Percentiles rank a stretch among this genome's conserved stretches.
Conservation (phyloP, 2,113 vertebrate genomes). For the Tupaia chinensis region DNA sequence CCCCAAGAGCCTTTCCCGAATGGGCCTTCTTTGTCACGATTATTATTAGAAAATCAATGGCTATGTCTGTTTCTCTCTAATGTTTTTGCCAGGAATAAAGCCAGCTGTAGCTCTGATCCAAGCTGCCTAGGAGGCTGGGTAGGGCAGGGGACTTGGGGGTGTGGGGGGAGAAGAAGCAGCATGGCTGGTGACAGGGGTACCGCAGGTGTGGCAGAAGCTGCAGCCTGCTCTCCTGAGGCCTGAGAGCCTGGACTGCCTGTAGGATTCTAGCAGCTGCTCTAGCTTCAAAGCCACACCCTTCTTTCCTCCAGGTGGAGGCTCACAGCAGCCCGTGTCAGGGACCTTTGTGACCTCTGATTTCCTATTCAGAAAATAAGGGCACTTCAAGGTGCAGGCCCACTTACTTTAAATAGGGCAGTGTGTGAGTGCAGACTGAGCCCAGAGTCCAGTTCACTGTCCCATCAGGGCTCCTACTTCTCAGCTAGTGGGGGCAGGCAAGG, state of each 20-base stretch:
- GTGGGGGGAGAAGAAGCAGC: neutral
- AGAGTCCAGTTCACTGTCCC: neutral
- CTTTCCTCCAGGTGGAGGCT: neutral
- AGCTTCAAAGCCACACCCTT: neutral
- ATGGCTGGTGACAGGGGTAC: rapidly evolving
- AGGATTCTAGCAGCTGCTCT: neutral
- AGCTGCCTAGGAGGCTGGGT: neutral
- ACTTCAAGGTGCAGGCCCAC: neutral
- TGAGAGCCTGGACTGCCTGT: neutral
- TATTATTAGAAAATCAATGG: constrained; percentile 82
- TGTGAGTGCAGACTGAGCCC: neutral
- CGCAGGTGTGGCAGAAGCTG: rapidly evolving
- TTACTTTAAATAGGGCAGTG: neutral
- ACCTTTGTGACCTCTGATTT: neutral
- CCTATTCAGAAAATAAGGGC: neutral
- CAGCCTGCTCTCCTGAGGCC: too few relatives aligned
- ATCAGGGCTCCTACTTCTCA: neutral
- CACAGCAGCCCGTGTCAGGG: neutral
- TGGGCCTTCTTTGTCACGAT: constrained; percentile 65
- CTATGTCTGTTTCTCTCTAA: constrained; percentile 61
- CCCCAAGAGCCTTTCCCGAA: constrained; percentile 57
- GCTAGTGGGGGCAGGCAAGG: neutral
- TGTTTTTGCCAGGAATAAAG: constrained; percentile 68
- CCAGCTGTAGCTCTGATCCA: neutral
- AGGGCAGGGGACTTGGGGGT: neutral